phyloP scores from a whole-genome alignment of 1,140 invertebrate genomes.

The Penaeus vannamei region DNA sequence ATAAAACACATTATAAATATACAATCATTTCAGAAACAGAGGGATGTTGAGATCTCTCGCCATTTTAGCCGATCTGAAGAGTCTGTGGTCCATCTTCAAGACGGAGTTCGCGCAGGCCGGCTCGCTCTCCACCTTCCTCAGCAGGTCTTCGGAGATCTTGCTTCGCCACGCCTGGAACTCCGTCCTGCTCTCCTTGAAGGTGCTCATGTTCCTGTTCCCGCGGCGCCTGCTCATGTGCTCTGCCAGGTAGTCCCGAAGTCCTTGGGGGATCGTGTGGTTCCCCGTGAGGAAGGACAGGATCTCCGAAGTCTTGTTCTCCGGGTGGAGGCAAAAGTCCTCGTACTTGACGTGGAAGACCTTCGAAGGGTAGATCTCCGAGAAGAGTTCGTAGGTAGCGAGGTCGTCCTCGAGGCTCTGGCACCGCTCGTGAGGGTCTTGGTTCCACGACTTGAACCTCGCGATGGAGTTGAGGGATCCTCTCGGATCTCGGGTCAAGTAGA shows the following conservation, averaged over 20 bases:
- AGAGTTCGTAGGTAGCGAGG: neutral
- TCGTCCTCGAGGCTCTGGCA: conserved; percentile 37
- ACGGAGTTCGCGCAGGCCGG: conserved; percentile 30
- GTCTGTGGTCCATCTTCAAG: conserved; percentile 4
- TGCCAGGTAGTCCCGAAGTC: neutral
- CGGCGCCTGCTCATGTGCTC: conserved; percentile 2
- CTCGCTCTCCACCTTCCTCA: conserved; percentile 21
- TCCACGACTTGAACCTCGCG: conserved; percentile 16
- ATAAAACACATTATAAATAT: neutral
- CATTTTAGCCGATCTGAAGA: neutral
- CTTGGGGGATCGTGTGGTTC: neutral
- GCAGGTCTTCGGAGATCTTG: conserved; percentile 5
- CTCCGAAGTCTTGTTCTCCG: neutral
- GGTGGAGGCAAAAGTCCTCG: conserved; percentile 37
- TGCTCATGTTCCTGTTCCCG: conserved; percentile 2
- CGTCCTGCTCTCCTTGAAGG: conserved; percentile 31
- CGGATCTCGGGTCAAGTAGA: conserved; percentile 48
- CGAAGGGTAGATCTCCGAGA: conserved; percentile 14
- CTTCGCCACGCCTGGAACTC: conserved; percentile 48
- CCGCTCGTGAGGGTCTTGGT: conserved; percentile 6
- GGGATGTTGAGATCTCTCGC: conserved; percentile 28
- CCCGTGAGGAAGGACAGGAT: conserved; percentile 38
- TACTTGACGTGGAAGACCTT: conserved; percentile 35
- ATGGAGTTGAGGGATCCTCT: conserved; percentile 45
- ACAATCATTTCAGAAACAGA: neutral